Evolutionary conservation across 2,113 vertebrate genomes (phyloP).

Genomic region (Ornithorhynchus anatinus): DNA sequence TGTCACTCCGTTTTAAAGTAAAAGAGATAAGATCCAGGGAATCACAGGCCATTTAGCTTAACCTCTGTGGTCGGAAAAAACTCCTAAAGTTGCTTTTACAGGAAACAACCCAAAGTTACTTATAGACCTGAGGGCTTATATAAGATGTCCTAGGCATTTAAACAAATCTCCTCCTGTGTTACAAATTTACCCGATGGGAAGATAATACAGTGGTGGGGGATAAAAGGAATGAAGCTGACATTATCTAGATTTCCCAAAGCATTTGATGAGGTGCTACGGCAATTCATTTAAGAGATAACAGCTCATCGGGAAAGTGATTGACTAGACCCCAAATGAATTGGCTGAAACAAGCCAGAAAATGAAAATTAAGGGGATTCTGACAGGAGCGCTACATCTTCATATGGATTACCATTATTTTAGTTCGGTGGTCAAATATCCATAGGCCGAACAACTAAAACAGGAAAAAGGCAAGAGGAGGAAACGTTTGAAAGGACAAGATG

Average conservation of each 20-base stretch:
- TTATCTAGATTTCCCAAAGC: conserved; percentile 36
- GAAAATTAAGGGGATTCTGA: not conserved
- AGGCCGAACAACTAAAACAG: not conserved
- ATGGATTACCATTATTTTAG: not conserved
- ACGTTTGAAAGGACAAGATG: not conserved
- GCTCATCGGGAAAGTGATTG: conserved; percentile 50
- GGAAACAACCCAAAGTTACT: conserved; percentile 46
- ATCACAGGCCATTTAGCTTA: conserved; percentile 50
- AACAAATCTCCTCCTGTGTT: conserved; percentile 39
- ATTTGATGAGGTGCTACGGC: conserved; percentile 52
- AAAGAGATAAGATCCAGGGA: conserved; percentile 49
- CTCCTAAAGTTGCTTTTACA: conserved; percentile 38
- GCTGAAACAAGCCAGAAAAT: not conserved
- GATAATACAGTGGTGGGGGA: conserved; percentile 49
- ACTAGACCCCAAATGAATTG: not conserved
- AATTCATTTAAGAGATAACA: conserved; percentile 40
- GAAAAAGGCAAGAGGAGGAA: not conserved
- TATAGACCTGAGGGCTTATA: conserved; percentile 43
- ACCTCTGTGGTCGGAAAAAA: conserved; percentile 53
- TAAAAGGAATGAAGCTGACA: conserved; percentile 51
- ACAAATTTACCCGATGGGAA: conserved; percentile 60
- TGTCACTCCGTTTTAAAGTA: conserved; percentile 55
- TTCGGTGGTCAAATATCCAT: not conserved
- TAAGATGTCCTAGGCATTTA: conserved; percentile 33
- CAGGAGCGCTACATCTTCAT: not conserved